Percentiles rank a stretch among this genome's conserved stretches.
Evolutionary conservation across 1,140 invertebrate genomes (phyloP).

Genomic region (Cylas formicarius): DNA sequence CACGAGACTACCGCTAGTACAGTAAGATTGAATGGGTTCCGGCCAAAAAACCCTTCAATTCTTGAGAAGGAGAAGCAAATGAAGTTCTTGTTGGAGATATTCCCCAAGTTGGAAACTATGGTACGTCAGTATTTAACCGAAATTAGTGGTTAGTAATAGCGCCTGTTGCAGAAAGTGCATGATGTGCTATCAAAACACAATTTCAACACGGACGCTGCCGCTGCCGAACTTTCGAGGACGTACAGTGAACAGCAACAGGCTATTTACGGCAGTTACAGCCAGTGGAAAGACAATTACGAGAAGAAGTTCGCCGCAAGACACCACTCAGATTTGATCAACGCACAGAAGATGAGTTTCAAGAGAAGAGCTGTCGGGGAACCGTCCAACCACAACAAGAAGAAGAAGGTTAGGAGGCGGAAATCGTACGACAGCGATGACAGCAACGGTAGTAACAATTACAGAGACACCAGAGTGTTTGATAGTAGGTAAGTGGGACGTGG

Average conservation of each 20-base stretch:
- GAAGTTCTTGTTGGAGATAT: conserved; percentile 35
- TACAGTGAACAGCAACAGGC: conserved; percentile 20
- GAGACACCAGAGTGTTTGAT: conserved; percentile 36
- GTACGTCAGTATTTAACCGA: conserved; percentile 18
- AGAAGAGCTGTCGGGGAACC: conserved; percentile 21
- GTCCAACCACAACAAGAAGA: conserved; percentile 16
- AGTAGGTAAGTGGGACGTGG: conserved; percentile 31
- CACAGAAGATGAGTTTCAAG: conserved; percentile 10
- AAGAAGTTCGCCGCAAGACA: conserved; percentile 11
- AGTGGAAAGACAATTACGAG: conserved; percentile 28
- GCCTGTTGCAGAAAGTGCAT: conserved; percentile 30
- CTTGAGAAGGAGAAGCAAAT: conserved; percentile 37
- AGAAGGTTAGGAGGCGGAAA: conserved; percentile 26
- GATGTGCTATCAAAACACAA: conserved; percentile 32
- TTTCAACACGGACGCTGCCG: conserved; percentile 35
- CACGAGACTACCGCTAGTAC: conserved; percentile 6
- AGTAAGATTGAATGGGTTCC: conserved; percentile 12
- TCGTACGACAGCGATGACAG: conserved; percentile 36
- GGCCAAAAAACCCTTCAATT: conserved; percentile 29
- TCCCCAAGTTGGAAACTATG: conserved; percentile 32
- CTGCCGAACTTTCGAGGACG: conserved; percentile 27
- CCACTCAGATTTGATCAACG: neutral
- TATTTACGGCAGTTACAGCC: conserved; percentile 21
- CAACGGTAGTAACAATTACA: conserved; percentile 28
- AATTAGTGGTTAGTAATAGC: conserved; percentile 1